Evolutionary conservation across 2,113 vertebrate genomes (phyloP).

Genomic region (Numida meleagris): DNA sequence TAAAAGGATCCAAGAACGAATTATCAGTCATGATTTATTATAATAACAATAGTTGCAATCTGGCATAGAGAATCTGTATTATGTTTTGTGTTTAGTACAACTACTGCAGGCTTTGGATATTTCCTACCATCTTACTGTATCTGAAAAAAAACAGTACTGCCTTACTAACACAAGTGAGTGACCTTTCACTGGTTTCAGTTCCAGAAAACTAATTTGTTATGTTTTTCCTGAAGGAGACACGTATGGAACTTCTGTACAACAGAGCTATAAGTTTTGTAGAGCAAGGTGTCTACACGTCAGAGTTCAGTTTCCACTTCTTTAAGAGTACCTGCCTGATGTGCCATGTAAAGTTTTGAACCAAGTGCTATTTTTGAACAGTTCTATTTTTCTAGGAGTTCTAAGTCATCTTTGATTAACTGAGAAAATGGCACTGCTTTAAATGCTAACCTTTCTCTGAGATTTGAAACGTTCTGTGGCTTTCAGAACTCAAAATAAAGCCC

Average conservation of each 20-base stretch:
- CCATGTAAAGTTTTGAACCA: neutral
- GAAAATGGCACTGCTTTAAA: accelerated
- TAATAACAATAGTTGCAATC: neutral
- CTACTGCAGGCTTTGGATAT: neutral
- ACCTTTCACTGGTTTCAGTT: neutral
- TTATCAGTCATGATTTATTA: neutral
- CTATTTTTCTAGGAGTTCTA: neutral
- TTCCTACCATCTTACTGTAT: neutral
- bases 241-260: neutral
- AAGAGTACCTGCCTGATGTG: neutral
- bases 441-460: neutral
- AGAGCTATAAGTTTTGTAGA: neutral
- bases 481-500: neutral
- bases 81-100: neutral
- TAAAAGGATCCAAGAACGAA: neutral
- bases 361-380: neutral
- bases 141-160: neutral
- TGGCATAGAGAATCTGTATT: neutral
- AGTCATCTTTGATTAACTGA: neutral
- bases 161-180: neutral
- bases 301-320: neutral
- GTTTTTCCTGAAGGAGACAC: neutral
- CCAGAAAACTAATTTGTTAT: neutral
- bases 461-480: neutral
- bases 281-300: neutral